Base-by-base conservation (phyloP, 2,888 invertebrate species). In the Patella ulyssiponensis region DNA sequence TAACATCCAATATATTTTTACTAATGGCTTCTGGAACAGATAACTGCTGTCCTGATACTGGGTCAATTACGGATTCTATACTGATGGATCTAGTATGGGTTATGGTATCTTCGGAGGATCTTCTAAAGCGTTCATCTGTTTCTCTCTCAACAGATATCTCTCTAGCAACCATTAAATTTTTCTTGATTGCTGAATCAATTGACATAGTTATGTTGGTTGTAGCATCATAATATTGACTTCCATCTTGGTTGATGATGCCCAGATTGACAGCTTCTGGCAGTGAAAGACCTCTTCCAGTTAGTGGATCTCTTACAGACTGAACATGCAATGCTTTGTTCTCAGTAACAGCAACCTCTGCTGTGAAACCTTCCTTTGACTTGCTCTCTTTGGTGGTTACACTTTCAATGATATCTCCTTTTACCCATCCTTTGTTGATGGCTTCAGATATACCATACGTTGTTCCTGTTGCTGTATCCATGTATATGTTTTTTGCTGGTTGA, bases 401-500 rank as follows among this genome's bases (percentile, higher is more conserved):
- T 70, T 87, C 88, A 27, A 87, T 77, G 23, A 88, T 83, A 54
- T 86, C 83, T 9, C 88, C 89, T 74, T 85, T 83, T 52, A 90
- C 85, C 70, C 86, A 94, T 77, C 97, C 97, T 83, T 95, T 94
- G 73, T 94, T 94, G 27, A 98, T 93, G 0, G 98, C 98, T 92
- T 97, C 95, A 77, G 94, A 94, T 77, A 99, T 95, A 12, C 94
- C 95, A 17, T 98, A 88, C 2, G 94, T 92, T 85, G 96, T 95
- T 71, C 97, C 96, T 80, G 95, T 94, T 87, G 96, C 94, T 3
- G 96, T 95, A 92, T 98, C 97, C 2, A 95, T 92, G 79, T 98
- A 95, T 83, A 94, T 94, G 23, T 98, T 98, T 77, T 91, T 91
- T 79, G 89, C 88, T 69, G 90, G 89, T 82, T 92, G 91, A 71